These are phyloP conservation scores for Pimpla rufipes DNA, from an alignment of 2,888 invertebrate genomes.

Conservation along the genomic window DNA sequence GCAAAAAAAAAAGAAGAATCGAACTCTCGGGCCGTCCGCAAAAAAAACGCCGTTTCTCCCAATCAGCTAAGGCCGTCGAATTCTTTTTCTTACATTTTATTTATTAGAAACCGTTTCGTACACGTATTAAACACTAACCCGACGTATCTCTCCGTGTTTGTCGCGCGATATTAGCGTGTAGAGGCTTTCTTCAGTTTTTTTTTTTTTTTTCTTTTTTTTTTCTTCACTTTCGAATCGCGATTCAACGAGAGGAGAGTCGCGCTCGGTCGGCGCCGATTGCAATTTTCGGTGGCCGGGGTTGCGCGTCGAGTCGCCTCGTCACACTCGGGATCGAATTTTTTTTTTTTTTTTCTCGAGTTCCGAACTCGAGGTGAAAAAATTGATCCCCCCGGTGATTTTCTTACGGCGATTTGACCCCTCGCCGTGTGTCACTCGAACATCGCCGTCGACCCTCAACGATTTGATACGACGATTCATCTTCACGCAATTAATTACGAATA, in stretches of 20 bases:
- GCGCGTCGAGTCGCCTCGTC: constrained; percentile 5
- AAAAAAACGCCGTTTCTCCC: constrained; percentile 50
- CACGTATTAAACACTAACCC: constrained; percentile 19
- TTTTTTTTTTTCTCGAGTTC: no score
- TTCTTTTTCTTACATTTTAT: constrained; percentile 68
- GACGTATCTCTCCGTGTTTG: constrained; percentile 51
- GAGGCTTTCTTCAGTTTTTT: constrained; percentile 32
- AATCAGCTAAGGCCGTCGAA: constrained; percentile 55
- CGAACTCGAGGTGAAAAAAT: no score
- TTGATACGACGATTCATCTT: constrained; percentile 46
- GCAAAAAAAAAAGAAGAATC: constrained; percentile 20
- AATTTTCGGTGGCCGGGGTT: background rate
- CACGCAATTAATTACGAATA: constrained; percentile 64
- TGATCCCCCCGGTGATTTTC: background rate
- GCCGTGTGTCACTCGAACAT: constrained; percentile 26
- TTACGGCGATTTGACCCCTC: constrained; percentile 6
- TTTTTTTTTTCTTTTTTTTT: background rate
- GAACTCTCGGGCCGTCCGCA: constrained; percentile 7
- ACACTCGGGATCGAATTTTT: background rate
- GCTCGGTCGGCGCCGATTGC: no score
- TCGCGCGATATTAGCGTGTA: constrained; percentile 61
- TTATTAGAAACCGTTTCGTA: constrained; percentile 29
- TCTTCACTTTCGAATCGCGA: background rate
- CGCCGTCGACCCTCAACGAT: constrained; percentile 18
- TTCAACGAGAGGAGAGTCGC: background rate